Percentiles rank a stretch among this genome's conserved stretches.
Evolutionary conservation across 2,797 vertebrate genomes (phyloP).

Genomic region (Mus minutoides): DNA sequence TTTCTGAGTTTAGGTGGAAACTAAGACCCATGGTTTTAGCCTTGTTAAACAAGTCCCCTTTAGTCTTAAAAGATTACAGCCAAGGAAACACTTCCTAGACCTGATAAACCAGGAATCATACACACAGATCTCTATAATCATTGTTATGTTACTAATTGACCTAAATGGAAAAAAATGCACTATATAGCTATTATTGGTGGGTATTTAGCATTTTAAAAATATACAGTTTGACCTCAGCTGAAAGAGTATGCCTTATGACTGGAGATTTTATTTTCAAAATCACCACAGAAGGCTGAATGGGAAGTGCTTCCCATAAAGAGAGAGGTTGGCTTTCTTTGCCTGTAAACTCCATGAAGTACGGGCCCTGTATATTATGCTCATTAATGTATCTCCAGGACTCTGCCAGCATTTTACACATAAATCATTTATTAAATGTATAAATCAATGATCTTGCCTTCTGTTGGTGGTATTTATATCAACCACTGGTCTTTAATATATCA

Average conservation of each 20-base stretch:
- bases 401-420: not conserved
- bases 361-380: not conserved
- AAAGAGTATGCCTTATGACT: conserved; percentile 4
- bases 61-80: not conserved
- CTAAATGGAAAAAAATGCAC: conserved; percentile 46
- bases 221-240: conserved; percentile 24
- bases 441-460: conserved; percentile 37
- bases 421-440: not conserved
- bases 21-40: not conserved
- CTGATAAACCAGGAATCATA: not conserved
- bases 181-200: not conserved
- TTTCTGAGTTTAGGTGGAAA: not conserved
- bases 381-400: not conserved
- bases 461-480: not conserved
- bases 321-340: not conserved
- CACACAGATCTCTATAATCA: not conserved
- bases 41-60: not conserved
- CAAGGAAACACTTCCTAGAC: not conserved
- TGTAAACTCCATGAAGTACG: not conserved
- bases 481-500: conserved; percentile 10
- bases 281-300: not conserved
- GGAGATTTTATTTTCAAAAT: conserved; percentile 58
- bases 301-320: not conserved
- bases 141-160: not conserved
- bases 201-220: conserved; percentile 33